phyloP scores from a whole-genome alignment of 2,888 invertebrate genomes.

The Anodontia alba region DNA sequence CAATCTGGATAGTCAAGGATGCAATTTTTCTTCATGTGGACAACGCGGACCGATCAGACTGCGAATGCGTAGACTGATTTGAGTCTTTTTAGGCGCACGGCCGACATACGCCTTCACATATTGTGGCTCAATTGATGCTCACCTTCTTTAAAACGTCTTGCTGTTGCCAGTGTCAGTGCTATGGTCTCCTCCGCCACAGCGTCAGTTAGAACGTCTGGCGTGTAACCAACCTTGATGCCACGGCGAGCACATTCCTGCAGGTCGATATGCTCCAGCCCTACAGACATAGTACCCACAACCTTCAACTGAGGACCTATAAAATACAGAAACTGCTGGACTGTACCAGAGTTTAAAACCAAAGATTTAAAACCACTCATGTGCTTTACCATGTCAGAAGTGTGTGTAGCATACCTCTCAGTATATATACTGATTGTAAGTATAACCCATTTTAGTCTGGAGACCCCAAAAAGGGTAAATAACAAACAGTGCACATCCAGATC shows the following conservation, averaged over 20 bases:
- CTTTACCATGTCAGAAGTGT: too few relatives aligned
- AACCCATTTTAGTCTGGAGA: too few relatives aligned
- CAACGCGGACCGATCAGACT: too few relatives aligned
- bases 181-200: constrained; percentile 96
- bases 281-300: constrained; percentile 95
- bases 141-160: constrained; percentile 93
- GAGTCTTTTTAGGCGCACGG: too few relatives aligned
- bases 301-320: constrained; percentile 89
- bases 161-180: constrained; percentile 92
- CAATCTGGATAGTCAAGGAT: too few relatives aligned
- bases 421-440: too few relatives aligned
- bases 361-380: not conserved
- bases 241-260: constrained; percentile 89
- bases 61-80: too few relatives aligned
- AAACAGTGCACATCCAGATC: too few relatives aligned
- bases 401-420: not conserved
- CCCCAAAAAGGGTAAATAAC: too few relatives aligned
- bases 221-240: constrained; percentile 93
- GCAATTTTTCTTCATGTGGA: too few relatives aligned
- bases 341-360: not conserved
- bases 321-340: not conserved
- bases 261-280: constrained; percentile 95
- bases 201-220: constrained; percentile 91
- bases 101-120: too few relatives aligned
- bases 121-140: constrained; percentile 14